Evolutionary conservation across 2,113 vertebrate species (phyloP).

Genomic region (Aix galericulata): DNA sequence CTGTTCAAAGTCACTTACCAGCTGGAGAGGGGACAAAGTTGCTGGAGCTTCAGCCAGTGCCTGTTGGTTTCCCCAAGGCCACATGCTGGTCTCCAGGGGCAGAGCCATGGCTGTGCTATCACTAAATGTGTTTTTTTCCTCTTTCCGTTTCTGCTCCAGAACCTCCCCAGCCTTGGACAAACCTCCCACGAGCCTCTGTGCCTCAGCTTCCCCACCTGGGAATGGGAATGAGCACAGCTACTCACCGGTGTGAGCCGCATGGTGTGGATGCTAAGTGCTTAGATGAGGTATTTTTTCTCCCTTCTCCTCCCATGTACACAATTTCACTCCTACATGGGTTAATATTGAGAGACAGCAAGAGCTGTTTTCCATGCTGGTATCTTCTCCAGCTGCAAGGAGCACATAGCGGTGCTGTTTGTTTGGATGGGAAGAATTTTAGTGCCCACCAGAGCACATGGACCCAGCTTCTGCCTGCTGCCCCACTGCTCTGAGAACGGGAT

Average conservation of each 20-base stretch:
- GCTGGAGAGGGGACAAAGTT: neutral
- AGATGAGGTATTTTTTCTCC: neutral
- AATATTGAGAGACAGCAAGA: neutral
- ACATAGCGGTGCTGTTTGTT: neutral
- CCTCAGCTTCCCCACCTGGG: neutral
- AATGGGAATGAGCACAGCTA: neutral
- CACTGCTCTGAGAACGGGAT: neutral
- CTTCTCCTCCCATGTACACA: neutral
- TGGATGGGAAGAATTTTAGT: neutral
- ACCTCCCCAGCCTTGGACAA: neutral
- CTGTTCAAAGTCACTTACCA: neutral
- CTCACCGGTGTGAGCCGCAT: neutral
- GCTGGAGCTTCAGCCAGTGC: neutral
- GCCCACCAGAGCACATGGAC: neutral
- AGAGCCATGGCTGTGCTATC: accelerated
- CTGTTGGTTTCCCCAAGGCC: neutral
- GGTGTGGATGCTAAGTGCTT: accelerated
- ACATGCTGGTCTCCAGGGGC: accelerated
- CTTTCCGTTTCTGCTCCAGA: neutral
- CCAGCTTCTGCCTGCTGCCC: neutral
- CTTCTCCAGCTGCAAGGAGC: neutral
- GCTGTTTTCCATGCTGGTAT: neutral
- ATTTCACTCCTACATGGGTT: neutral
- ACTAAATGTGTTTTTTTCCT: neutral
- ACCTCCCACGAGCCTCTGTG: neutral